These are phyloP conservation scores for Dryobotodes eremita DNA, from an alignment of 2,888 invertebrate species.

Conservation along the genomic window DNA sequence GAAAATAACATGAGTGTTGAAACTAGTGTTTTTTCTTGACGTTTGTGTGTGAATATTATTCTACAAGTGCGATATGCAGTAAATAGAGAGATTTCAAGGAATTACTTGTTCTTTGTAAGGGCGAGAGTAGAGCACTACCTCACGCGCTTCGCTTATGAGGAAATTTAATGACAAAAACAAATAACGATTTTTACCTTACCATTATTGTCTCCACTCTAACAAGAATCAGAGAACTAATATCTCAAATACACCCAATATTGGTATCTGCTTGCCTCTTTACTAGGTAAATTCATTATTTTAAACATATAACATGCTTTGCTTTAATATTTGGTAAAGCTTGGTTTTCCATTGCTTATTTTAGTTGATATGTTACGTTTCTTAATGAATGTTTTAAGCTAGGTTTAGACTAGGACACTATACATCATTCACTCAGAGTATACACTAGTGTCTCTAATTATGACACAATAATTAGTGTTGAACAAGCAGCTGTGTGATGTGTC, in stretches of 20 bases:
- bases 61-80: no score
- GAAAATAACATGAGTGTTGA: no score
- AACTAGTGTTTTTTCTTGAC: no score
- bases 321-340: slow-evolving; percentile 8
- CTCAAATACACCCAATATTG: slow-evolving; percentile 8
- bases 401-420: not conserved
- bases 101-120: no score
- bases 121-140: no score
- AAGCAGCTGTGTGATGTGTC: not conserved
- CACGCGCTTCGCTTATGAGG: no score
- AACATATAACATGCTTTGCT: slow-evolving; percentile 12
- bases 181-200: slow-evolving; percentile 12
- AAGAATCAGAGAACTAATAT: slow-evolving; percentile 8
- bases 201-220: slow-evolving; percentile 59
- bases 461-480: not conserved
- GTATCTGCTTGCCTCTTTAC: slow-evolving; percentile 9
- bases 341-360: slow-evolving; percentile 5
- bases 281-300: not conserved
- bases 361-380: not conserved
- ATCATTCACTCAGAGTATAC: not conserved
- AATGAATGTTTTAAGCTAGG: not conserved
- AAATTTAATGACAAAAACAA: not conserved
- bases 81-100: no score
- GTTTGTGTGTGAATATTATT: no score
- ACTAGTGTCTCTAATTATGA: not conserved